Base-by-base conservation (phyloP, 2,888 invertebrate species). In the Dilophus febrilis region DNA sequence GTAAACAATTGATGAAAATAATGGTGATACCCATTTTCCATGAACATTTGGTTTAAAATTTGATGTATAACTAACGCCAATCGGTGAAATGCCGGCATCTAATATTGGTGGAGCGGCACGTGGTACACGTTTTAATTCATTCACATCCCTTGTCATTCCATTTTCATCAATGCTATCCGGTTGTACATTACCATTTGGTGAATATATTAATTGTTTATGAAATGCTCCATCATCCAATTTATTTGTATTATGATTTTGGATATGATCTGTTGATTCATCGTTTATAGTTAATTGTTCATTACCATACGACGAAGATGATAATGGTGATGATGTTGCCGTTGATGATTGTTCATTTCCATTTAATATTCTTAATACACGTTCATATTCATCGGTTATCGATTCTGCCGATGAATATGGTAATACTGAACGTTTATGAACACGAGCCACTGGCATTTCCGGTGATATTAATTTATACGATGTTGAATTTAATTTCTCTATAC, bases 1-100 rank as follows among this genome's bases (percentile, higher is more conserved):
- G 65, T 95, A 98, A 26, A 95, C 91, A 53, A 95, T 85, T 42
- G 83, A 85, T 40, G 90, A 90, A 64, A 90, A 94, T 40, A 86
- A 75, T 5, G 97, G 95, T 45, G 83, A 80, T 11, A 91, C 85
- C 75, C 80, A 85, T 51, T 74, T 74, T 37, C 66, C 68, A 57
- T 88, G 77, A 37, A 72, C 63, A 35, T 66, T 66, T 30, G 72
- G 64, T 53, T 82, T 69, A 59, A 83, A 87, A 64, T 87, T 86
- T 44, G 68, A 64, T 10, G 83, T 84, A 52, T 79, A 81, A 38
- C 65, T 64, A 2, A 90, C 83, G 42, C 76, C 68, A 38, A 85
- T 68, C 4, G 90, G 90, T 3, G 86, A 78, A 49, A 71, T 67
- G 1, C 77, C 77, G 4, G 66, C 65, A 39, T 45, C 59, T 18